These are phyloP conservation scores for Actinostola sp. DNA, from an alignment of 92 coral and sea anemone species.

Conservation along the genomic window DNA sequence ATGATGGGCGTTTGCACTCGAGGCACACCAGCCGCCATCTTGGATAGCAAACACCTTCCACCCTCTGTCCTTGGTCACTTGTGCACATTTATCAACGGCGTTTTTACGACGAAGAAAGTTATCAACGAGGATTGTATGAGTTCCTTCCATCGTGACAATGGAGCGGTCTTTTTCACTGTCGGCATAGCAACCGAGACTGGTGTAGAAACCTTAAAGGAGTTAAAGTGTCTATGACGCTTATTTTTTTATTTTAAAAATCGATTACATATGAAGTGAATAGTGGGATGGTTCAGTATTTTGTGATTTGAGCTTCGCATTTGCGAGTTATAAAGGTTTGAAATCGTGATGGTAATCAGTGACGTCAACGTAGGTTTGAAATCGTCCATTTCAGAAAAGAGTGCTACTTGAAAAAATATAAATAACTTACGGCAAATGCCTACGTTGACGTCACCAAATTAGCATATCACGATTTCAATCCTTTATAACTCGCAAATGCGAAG, in stretches of 20 bases:
- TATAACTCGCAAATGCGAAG: no score
- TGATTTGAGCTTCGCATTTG: no score
- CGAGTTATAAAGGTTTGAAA: no score
- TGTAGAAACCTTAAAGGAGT: slow-evolving; percentile 55
- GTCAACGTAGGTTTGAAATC: no score
- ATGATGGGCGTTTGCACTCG: slow-evolving; percentile 75
- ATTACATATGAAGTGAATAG: no score
- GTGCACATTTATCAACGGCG: slow-evolving; percentile 86
- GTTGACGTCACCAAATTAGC: no score
- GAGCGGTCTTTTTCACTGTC: slow-evolving; percentile 77
- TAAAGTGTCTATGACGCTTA: neutral
- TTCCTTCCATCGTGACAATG: slow-evolving; percentile 80
- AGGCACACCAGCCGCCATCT: slow-evolving; percentile 93
- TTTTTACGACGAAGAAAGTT: slow-evolving; percentile 71
- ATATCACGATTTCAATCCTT: no score
- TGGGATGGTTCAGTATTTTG: no score
- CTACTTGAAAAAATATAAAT: no score
- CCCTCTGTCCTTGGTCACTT: slow-evolving; percentile 74
- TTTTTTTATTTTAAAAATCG: neutral
- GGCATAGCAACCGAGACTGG: slow-evolving; percentile 78
- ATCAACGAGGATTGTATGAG: slow-evolving; percentile 66
- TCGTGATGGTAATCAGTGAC: no score
- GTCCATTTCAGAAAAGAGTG: no score
- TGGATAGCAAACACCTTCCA: slow-evolving; percentile 85
- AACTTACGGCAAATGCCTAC: no score